Percentiles rank a stretch among this genome's conserved stretches.
Evolutionary conservation across 2,797 vertebrate genomes (phyloP).

Genomic region (Macrochelys suwanniensis): DNA sequence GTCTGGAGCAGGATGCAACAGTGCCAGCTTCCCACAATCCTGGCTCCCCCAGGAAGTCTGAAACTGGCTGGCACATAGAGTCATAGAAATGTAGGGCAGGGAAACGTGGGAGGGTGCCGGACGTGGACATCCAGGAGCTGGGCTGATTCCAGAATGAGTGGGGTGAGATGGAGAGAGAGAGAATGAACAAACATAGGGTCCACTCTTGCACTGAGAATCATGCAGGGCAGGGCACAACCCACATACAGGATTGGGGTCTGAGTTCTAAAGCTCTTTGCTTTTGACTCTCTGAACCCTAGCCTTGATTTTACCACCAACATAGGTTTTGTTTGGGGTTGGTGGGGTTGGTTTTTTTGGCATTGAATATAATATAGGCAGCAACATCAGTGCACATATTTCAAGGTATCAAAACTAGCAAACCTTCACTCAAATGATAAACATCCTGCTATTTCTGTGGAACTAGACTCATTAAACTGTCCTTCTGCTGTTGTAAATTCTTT

Average conservation of each 20-base stretch:
- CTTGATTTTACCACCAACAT: constrained; percentile 11
- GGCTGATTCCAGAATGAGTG: background rate
- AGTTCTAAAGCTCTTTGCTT: background rate
- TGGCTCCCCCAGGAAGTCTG: background rate
- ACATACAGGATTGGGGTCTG: background rate
- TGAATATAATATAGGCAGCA: constrained; percentile 34
- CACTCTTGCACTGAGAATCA: background rate
- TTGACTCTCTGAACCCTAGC: background rate
- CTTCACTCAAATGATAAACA: constrained; percentile 22
- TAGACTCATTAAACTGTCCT: constrained; percentile 27
- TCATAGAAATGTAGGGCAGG: background rate
- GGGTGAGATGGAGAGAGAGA: background rate
- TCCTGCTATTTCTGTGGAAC: constrained; percentile 13
- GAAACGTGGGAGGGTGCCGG: background rate
- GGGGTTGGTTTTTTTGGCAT: background rate
- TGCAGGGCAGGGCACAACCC: background rate
- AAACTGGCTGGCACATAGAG: background rate
- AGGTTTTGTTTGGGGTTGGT: background rate
- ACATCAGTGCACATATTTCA: constrained; percentile 5
- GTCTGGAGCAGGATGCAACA: background rate
- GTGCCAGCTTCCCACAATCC: background rate
- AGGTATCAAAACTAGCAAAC: background rate
- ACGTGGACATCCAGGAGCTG: background rate
- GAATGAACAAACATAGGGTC: background rate
- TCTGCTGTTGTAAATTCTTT: constrained; percentile 2